Base-by-base conservation (phyloP, 2,113 vertebrate genomes). In the Callocephalon fimbriatum region DNA sequence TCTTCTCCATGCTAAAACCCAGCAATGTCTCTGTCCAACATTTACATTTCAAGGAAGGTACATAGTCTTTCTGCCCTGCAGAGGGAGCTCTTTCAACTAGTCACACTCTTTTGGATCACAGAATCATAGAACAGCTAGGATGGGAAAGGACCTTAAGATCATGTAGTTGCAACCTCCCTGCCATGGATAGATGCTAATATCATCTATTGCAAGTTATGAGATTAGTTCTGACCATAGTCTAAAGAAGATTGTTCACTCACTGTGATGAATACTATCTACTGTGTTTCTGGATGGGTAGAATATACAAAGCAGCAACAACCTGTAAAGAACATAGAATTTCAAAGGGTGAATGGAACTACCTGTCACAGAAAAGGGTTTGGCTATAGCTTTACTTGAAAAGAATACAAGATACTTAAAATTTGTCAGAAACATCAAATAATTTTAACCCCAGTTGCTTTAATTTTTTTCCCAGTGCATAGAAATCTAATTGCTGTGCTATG, bases 11-110 rank as follows among this genome's bases (percentile, higher is more conserved):
- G 8, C 11, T 51, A 29, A 81, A 56, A 6, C 47, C 15, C 9
- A 62, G 2, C 9, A 73, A 45, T 2, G 1, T 23, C 7, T 32
- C 50, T 2, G 1, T 27, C 15, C 42, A 37, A 13, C 4, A 29
- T n/a, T 80, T 75, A 2, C 2, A 2, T 58, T 83, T 68, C 32
- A 21, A 10, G 9, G 25, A 63, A 91, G 18, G 5, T 13, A 23
- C 21, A 17, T 1, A 35, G 47, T 12, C 18, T 37, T 67, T 83
- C 8, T 12, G 58, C 6, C 22, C 11, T 45, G 8, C 18, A 58
- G 15, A 73, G 23, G 10, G 18, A 84, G 12, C 12, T 20, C 47
- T 9, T 67, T 68, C 25, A n/a, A 32, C 16, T 7, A 59, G 19
- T 35, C 6, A 50, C 3, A 50, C 3, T n/a, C 7, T 59, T 62